phyloP scores from a whole-genome alignment of 2,888 invertebrate genomes.

The Pyralis farinalis region DNA sequence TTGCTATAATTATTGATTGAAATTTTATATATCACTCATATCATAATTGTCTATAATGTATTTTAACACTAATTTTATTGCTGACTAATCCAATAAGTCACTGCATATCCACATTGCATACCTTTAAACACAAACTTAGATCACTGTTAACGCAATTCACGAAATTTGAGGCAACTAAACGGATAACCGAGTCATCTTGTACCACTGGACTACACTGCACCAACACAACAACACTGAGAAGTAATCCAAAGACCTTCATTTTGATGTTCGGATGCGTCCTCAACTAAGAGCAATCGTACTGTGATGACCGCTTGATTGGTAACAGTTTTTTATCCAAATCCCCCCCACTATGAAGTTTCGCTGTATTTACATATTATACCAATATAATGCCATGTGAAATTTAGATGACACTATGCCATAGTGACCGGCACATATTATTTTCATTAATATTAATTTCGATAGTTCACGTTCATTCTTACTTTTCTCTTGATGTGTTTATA shows the following conservation, averaged over 20 bases:
- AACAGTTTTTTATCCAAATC: slow-evolving; percentile 72
- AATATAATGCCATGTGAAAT: slow-evolving; percentile 53
- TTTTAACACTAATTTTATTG: too few species aligned
- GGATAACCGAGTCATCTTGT: slow-evolving; percentile 55
- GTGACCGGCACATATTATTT: slow-evolving; percentile 60
- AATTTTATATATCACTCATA: too few species aligned
- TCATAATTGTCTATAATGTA: too few species aligned
- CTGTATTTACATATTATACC: slow-evolving; percentile 66
- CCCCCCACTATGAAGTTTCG: slow-evolving; percentile 59
- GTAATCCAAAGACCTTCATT: slow-evolving; percentile 60
- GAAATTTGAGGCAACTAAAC: slow-evolving; percentile 50
- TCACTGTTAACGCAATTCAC: slow-evolving; percentile 70
- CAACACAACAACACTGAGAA: slow-evolving; percentile 51
- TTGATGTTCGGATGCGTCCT: slow-evolving; percentile 39
- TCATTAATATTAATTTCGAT: slow-evolving; percentile 66
- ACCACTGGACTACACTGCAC: slow-evolving; percentile 50
- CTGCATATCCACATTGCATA: slow-evolving; percentile 32
- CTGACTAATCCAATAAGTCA: too few species aligned
- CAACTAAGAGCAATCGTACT: slow-evolving; percentile 60
- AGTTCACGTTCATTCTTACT: slow-evolving; percentile 48
- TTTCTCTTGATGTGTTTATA: slow-evolving; percentile 43
- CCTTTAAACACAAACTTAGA: slow-evolving; percentile 66
- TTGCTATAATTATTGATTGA: too few species aligned
- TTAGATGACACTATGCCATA: slow-evolving; percentile 58
- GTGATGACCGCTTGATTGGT: slow-evolving; percentile 60